These are phyloP conservation scores for Mareca strepera DNA, from an alignment of 2,797 vertebrate genomes.

Conservation along the genomic window DNA sequence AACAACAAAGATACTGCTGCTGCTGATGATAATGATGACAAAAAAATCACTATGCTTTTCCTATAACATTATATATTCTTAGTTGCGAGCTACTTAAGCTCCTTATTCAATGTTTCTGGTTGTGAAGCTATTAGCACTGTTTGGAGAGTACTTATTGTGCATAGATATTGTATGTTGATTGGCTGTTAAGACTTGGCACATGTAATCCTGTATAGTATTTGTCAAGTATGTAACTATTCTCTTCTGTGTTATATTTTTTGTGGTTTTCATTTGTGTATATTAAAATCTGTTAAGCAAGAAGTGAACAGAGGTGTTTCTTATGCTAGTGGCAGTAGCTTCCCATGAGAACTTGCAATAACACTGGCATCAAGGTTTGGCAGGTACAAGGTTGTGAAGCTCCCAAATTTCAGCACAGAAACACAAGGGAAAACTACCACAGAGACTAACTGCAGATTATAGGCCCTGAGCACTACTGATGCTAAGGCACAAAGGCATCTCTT, in stretches of 20 bases:
- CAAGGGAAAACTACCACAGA: not conserved
- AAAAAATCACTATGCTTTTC: not conserved
- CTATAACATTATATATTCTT: not conserved
- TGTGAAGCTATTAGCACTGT: not conserved
- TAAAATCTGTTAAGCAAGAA: not conserved
- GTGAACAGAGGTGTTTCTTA: not conserved
- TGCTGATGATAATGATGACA: not conserved
- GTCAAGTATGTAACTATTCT: not conserved
- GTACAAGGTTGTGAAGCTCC: not conserved
- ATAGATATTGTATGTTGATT: not conserved
- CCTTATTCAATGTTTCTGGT: not conserved
- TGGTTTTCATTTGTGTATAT: not conserved
- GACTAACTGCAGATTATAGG: not conserved
- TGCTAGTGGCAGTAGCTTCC: fast-evolving
- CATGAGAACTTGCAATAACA: not conserved
- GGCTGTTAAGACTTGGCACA: not conserved
- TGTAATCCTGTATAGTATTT: not conserved
- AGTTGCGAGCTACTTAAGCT: not conserved
- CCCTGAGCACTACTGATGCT: not conserved
- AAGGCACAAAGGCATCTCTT: not conserved
- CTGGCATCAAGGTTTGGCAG: not conserved
- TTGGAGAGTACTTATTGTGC: not conserved
- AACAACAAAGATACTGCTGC: not conserved
- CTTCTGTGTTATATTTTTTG: not conserved
- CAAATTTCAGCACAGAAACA: not conserved